Base-by-base conservation (phyloP, 2,888 invertebrate species). In the Cephus rjabovi region DNA sequence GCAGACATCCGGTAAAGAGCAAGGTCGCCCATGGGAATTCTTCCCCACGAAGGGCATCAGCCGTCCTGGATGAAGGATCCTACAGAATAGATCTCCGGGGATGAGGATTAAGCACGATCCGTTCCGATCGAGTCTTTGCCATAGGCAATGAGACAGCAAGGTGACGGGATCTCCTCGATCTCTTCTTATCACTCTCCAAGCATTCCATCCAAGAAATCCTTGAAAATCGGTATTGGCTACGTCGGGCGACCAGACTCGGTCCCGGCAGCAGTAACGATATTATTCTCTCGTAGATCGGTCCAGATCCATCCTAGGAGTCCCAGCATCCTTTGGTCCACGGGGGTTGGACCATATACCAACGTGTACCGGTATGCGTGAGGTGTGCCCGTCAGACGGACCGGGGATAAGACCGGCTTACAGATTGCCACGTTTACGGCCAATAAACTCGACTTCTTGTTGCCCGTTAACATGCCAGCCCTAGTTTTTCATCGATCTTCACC, bases 381-480 rank as follows among this genome's bases (percentile, higher is more conserved):
- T 56, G 56, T 9, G 9, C 56, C 56, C 56, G 71, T 78, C 76
- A 35, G 68, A 83, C 83, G 75, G 85, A 82, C 84, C 85, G 83
- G 86, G 86, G 83, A 85, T 85, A 87, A 85, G 85, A 85, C 83
- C 84, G 84, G 84, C 87, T 86, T 86, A 89, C 87, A 86, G 87
- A 89, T 88, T 85, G 88, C 87, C 83, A 85, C 88, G 86, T 90
- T 90, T 90, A 90, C 89, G 87, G 87, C 84, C 90, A 88, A 89
- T 90, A 90, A 90, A 90, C 89, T 89, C 88, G 86, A 84, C 87
- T 90, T 89, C 87, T 90, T 89, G 88, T 87, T 86, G 86, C 82
- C 86, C 88, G 89, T 90, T 89, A 90, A 90, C 86, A 89, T 88
- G 89, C 89, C 89, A 89, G 89, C 89, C 82, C 89, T 85, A 90